Evolutionary conservation across 2,888 invertebrate genomes (phyloP).

Genomic region (Chymomyza fuscimana): DNA sequence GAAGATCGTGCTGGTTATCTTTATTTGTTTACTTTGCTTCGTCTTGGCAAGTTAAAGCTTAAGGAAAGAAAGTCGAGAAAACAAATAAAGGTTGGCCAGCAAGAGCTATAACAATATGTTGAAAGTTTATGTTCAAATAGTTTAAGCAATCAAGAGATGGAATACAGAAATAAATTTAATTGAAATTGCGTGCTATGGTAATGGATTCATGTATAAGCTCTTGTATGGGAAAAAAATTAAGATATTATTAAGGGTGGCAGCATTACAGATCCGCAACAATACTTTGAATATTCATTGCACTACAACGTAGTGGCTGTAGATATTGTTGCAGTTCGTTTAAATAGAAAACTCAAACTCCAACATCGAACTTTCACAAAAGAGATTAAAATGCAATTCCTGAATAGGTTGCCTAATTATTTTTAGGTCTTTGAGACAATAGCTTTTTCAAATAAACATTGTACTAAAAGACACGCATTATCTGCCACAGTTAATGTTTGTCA

Average conservation of each 20-base stretch:
- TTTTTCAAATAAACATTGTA: too few species aligned
- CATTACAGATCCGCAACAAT: not conserved
- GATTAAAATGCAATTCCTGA: too few species aligned
- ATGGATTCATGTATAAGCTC: not conserved
- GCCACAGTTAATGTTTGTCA: too few species aligned
- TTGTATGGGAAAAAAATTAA: not conserved
- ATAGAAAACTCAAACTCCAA: too few species aligned
- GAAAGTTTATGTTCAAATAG: conserved; percentile 37
- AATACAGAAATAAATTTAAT: not conserved
- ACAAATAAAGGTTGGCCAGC: conserved; percentile 62
- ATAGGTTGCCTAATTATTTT: too few species aligned
- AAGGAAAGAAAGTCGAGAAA: conserved; percentile 65
- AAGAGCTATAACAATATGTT: conserved; percentile 2
- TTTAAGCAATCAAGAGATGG: not conserved
- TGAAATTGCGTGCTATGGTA: not conserved
- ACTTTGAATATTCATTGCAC: too few species aligned
- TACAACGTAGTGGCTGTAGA: too few species aligned
- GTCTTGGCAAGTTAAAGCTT: conserved; percentile 49
- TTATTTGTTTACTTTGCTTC: conserved; percentile 31
- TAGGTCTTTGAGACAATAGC: too few species aligned
- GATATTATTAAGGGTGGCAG: not conserved
- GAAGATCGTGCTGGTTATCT: conserved; percentile 20
- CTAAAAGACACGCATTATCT: too few species aligned
- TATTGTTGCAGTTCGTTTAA: too few species aligned
- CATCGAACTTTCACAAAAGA: too few species aligned